Conservation (phyloP, 53 echinoderm and acorn worm genomes). For the Crossaster papposus region DNA sequence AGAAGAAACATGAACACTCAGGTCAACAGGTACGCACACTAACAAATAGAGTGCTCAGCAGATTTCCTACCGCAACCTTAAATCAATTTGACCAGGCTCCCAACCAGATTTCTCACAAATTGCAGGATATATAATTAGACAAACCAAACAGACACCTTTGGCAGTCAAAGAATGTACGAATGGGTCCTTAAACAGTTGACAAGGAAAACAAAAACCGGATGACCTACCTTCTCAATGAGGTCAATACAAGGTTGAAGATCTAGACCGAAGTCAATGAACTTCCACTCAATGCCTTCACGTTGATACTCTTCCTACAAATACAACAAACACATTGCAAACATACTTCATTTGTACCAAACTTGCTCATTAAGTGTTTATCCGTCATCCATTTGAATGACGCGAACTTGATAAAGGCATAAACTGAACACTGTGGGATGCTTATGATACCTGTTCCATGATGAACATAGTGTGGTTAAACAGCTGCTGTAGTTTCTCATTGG, state of each 20-base stretch:
- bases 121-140: too few relatives aligned
- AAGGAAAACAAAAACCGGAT: neutral
- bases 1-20: neutral
- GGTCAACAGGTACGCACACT: neutral
- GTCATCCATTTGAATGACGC: neutral
- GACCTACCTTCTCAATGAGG: constrained; percentile 94
- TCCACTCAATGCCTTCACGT: constrained; percentile 95
- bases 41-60: too few relatives aligned
- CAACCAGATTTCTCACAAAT: too few relatives aligned
- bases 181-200: neutral
- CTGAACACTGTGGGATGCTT: neutral
- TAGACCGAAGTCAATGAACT: constrained; percentile 97
- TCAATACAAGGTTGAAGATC: constrained; percentile 99
- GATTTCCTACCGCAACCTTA: too few relatives aligned
- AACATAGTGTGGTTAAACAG: constrained; percentile 99
- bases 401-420: too few relatives aligned
- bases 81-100: too few relatives aligned
- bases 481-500: constrained; percentile 97
- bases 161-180: neutral
- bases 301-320: constrained; percentile 93
- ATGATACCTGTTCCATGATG: constrained; percentile 90
- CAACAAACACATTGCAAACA: neutral
- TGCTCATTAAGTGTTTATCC: too few relatives aligned
- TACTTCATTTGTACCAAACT: too few relatives aligned
- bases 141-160: too few relatives aligned